A percentile compares a stretch with the other conserved stretches of the same genome.
phyloP scores from a whole-genome alignment of 1,140 invertebrate species.

The Papilio polyxenes region DNA sequence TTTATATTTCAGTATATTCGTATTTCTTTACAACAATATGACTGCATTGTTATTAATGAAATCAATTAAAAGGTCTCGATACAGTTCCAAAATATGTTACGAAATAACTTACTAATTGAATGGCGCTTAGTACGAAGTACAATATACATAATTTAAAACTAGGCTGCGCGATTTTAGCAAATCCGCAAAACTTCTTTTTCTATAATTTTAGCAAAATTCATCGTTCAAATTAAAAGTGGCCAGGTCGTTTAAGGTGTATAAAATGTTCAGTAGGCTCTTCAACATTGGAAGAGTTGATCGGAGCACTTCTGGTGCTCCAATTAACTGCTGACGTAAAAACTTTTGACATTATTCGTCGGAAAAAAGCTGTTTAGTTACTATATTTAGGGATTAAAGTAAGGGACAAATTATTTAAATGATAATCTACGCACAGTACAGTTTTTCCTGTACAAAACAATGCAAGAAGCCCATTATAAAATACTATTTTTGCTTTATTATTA shows the following conservation, averaged over 20 bases:
- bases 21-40: not conserved
- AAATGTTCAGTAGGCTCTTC: slow-evolving; percentile 20
- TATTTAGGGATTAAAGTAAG: not conserved
- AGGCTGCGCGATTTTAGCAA: not conserved
- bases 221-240: not conserved
- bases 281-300: slow-evolving; percentile 28
- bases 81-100: not conserved
- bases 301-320: slow-evolving; percentile 21
- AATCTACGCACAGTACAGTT: no score
- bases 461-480: no score
- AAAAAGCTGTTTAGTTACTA: not conserved
- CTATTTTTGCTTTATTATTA: no score
- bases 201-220: not conserved
- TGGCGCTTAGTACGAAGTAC: not conserved
- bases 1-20: not conserved
- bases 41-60: not conserved
- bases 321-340: slow-evolving; percentile 36
- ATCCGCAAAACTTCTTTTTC: not conserved
- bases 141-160: not conserved
- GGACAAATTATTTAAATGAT: no score
- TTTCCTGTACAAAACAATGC: no score
- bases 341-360: not conserved
- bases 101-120: not conserved
- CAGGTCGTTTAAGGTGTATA: slow-evolving; percentile 26
- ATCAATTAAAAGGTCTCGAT: not conserved